These are phyloP conservation scores for Heptranchias perlo DNA, from an alignment of 2,113 vertebrate genomes.

Conservation along the genomic window DNA sequence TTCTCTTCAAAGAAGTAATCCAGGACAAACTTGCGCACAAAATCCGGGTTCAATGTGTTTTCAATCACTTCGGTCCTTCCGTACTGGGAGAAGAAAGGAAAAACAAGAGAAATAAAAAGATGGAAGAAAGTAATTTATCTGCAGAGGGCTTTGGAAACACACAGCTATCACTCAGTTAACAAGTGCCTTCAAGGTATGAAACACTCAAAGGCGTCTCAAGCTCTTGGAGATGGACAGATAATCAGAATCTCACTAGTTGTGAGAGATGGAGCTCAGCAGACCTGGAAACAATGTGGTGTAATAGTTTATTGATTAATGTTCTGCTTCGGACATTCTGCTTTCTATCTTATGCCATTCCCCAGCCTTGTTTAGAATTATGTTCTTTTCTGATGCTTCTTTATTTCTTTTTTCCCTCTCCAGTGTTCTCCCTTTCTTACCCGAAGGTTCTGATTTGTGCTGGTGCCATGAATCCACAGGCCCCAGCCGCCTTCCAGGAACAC, in stretches of 20 bases:
- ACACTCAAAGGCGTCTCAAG: not conserved
- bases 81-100: slow-evolving; percentile 59
- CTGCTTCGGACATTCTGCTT: not conserved
- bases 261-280: not conserved
- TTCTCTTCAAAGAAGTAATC: slow-evolving; percentile 98
- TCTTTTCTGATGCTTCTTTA: not conserved
- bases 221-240: slow-evolving; percentile 16
- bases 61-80: slow-evolving; percentile 92
- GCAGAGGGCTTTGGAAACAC: not conserved
- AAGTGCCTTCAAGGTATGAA: not conserved
- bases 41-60: slow-evolving; percentile 93
- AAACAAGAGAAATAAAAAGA: slow-evolving; percentile 15
- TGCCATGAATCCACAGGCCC: not conserved
- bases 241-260: slow-evolving; percentile 39
- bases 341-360: not conserved
- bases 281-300: slow-evolving; percentile 4
- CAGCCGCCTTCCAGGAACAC: not conserved
- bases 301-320: slow-evolving; percentile 15
- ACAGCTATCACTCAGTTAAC: not conserved
- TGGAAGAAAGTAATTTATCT: not conserved
- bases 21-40: slow-evolving; percentile 88
- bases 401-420: not conserved
- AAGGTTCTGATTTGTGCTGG: not conserved
- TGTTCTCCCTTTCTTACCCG: not conserved
- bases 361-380: not conserved